These are phyloP conservation scores for Gerris lacustris DNA, from an alignment of 2,888 invertebrate genomes.

Conservation along the genomic window DNA sequence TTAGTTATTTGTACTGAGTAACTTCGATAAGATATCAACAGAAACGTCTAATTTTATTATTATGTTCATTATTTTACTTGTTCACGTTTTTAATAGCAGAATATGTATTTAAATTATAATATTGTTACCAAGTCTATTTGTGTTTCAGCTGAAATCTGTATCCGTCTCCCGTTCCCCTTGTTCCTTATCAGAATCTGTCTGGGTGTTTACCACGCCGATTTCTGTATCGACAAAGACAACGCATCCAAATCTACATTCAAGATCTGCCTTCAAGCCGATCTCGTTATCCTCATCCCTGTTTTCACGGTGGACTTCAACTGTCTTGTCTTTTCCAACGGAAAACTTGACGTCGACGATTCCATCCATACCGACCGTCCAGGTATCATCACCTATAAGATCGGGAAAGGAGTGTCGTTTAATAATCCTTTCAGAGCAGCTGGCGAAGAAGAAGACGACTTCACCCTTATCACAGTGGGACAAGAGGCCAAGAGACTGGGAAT, in stretches of 20 bases:
- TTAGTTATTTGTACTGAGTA: too few relatives aligned
- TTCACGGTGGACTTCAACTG: neutral
- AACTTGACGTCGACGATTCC: slow-evolving; percentile 1
- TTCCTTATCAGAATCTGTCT: slow-evolving; percentile 6
- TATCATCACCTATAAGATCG: slow-evolving; percentile 8
- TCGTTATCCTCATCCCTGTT: slow-evolving; percentile 4
- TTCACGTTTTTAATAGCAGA: too few relatives aligned
- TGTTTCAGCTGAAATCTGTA: slow-evolving; percentile 8
- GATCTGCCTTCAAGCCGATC: slow-evolving; percentile 7
- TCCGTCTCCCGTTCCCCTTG: slow-evolving; percentile 1
- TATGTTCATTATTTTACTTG: too few relatives aligned
- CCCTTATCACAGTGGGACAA: neutral
- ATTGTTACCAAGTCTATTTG: too few relatives aligned
- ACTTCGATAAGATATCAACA: too few relatives aligned
- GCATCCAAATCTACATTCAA: neutral
- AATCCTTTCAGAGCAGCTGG: slow-evolving; percentile 2
- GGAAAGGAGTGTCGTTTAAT: neutral
- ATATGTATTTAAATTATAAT: too few relatives aligned
- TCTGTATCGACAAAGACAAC: slow-evolving; percentile 6
- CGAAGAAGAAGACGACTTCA: slow-evolving; percentile 2
- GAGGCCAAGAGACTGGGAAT: neutral
- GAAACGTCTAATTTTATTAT: too few relatives aligned
- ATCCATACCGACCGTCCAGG: slow-evolving; percentile 7
- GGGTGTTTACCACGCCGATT: slow-evolving; percentile 7
- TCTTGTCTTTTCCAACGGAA: neutral